Evolutionary conservation across 2,888 invertebrate species (phyloP).

Genomic region (Eristalinus sepulchralis): DNA sequence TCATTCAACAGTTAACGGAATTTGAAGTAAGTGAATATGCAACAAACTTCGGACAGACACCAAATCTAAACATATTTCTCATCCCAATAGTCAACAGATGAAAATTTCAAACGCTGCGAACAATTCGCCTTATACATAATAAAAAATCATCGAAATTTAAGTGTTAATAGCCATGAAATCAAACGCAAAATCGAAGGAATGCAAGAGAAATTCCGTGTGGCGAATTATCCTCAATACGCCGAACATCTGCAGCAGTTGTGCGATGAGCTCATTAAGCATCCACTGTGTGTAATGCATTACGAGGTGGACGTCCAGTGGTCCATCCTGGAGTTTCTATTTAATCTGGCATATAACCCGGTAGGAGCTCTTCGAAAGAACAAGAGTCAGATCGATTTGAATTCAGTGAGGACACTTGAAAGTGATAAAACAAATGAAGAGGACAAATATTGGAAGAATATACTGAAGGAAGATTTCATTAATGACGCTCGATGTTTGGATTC

Average conservation of each 20-base stretch:
- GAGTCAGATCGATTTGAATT: constrained; percentile 72
- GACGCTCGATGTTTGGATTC: constrained; percentile 45
- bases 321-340: constrained; percentile 81
- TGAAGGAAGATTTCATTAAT: constrained; percentile 75
- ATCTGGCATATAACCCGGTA: constrained; percentile 79
- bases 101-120: constrained; percentile 80
- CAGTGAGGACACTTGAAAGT: neutral
- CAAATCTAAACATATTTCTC: neutral
- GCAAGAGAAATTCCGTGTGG: constrained; percentile 81
- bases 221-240: constrained; percentile 81
- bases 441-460: constrained; percentile 70
- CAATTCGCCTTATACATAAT: constrained; percentile 80
- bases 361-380: constrained; percentile 75
- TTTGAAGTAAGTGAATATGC: constrained; percentile 72
- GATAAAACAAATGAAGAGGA: constrained; percentile 41
- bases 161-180: constrained; percentile 81
- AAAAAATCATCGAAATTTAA: constrained; percentile 81
- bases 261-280: constrained; percentile 75
- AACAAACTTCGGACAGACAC: neutral
- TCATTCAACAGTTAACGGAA: constrained; percentile 75
- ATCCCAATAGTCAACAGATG: constrained; percentile 77
- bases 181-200: constrained; percentile 81
- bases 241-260: constrained; percentile 79
- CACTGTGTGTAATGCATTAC: constrained; percentile 76
- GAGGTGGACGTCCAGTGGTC: constrained; percentile 82